A percentile compares a stretch with the other conserved stretches of the same genome.
These are phyloP conservation scores for Coregonus ussuriensis DNA, from an alignment of 2,797 vertebrate genomes.

Conservation along the genomic window DNA sequence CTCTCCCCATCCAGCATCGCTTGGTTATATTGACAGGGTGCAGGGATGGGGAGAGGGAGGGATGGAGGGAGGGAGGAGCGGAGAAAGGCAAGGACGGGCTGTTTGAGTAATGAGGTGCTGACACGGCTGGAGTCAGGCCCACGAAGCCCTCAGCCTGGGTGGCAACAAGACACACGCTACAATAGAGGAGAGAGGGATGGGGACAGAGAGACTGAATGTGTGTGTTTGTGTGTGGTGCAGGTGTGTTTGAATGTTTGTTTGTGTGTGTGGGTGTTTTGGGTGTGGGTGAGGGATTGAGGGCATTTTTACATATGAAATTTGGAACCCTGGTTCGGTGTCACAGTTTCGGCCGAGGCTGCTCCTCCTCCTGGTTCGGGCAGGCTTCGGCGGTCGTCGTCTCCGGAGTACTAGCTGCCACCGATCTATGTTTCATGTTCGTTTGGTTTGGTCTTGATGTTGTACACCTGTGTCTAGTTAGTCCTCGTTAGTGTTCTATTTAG, in stretches of 20 bases:
- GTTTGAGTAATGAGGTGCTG: background rate
- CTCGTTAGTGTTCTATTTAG: no score
- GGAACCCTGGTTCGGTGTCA: background rate
- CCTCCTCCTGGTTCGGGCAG: no score
- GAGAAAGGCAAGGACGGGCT: background rate
- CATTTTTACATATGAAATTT: background rate
- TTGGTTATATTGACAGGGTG: background rate
- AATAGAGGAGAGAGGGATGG: background rate
- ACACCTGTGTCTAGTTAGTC: no score
- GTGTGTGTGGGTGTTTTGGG: background rate
- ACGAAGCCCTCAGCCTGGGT: background rate
- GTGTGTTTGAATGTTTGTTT: background rate
- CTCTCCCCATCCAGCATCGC: background rate
- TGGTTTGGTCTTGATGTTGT: no score
- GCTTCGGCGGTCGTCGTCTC: no score
- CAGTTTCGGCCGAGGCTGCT: no score
- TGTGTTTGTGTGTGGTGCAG: slow-evolving; percentile 3
- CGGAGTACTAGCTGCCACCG: no score
- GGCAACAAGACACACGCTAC: background rate
- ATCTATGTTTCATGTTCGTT: no score
- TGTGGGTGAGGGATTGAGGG: background rate
- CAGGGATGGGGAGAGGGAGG: background rate
- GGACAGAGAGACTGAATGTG: background rate
- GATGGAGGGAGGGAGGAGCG: background rate
- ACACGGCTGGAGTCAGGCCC: background rate